Percentiles rank a stretch among this genome's conserved stretches.
phyloP scores from a whole-genome alignment of 2,888 invertebrate species.

The Agrotis exclamationis region DNA sequence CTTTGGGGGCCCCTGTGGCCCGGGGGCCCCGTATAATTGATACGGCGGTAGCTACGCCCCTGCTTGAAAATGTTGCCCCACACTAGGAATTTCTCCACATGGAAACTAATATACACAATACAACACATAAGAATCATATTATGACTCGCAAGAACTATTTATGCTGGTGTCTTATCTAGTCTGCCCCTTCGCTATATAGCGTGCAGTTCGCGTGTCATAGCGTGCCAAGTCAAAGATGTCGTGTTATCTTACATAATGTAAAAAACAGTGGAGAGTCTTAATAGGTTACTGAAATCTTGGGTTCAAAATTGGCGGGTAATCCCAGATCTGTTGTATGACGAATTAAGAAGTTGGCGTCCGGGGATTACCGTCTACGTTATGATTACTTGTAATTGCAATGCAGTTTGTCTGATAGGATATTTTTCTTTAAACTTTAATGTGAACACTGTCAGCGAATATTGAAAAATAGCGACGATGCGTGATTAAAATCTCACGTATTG shows the following conservation, averaged over 20 bases:
- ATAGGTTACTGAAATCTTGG: conserved; percentile 9
- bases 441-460: background rate
- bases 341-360: too few species aligned
- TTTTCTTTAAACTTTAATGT: background rate
- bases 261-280: background rate
- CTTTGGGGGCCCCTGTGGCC: too few species aligned
- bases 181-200: background rate
- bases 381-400: background rate
- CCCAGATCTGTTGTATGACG: background rate
- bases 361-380: background rate
- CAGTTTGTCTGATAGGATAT: background rate
- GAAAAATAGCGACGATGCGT: background rate
- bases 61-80: too few species aligned
- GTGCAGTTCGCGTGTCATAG: background rate
- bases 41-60: too few species aligned
- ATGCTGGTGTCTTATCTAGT: background rate
- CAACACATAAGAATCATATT: too few species aligned
- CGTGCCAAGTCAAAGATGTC: conserved; percentile 5
- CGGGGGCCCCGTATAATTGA: too few species aligned
- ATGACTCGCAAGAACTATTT: too few species aligned
- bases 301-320: conserved; percentile 24
- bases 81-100: too few species aligned
- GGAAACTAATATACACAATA: too few species aligned
- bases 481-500: conserved; percentile 42
- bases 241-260: background rate